phyloP scores from a whole-genome alignment of 2,888 invertebrate species.

The Steromphala cineraria region DNA sequence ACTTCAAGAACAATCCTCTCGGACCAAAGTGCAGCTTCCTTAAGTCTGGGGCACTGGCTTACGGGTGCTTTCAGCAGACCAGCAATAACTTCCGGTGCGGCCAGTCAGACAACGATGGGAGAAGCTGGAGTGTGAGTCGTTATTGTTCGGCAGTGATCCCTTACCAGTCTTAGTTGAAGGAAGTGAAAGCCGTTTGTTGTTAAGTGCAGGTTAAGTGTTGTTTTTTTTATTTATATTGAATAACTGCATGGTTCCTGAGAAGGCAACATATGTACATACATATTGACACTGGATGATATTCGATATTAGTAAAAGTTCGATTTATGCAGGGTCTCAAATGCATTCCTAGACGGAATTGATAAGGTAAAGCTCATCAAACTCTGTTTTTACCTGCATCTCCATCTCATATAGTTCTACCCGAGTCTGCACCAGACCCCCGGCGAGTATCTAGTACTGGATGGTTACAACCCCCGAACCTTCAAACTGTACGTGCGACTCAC shows the following conservation, averaged over 20 bases:
- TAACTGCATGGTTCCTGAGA: too few species aligned
- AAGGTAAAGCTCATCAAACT: too few species aligned
- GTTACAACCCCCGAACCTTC: slow-evolving; percentile 36
- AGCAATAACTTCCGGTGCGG: slow-evolving; percentile 36
- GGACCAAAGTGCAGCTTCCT: slow-evolving; percentile 45
- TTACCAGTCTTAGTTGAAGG: too few species aligned
- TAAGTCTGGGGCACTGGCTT: not conserved
- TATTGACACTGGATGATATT: too few species aligned
- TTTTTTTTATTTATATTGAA: too few species aligned
- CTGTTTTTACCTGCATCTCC: too few species aligned
- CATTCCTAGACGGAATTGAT: too few species aligned
- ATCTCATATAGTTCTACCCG: not conserved
- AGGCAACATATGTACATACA: too few species aligned
- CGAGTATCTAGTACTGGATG: slow-evolving; percentile 45
- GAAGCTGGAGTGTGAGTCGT: slow-evolving; percentile 38
- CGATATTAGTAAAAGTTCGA: too few species aligned
- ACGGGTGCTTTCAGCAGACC: slow-evolving; percentile 42
- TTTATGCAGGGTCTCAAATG: too few species aligned
- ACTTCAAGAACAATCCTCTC: slow-evolving; percentile 21
- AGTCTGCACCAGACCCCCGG: slow-evolving; percentile 12
- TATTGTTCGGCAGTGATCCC: not conserved
- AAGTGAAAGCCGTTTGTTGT: too few species aligned
- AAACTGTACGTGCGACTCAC: slow-evolving; percentile 40
- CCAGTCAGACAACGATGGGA: slow-evolving; percentile 28
- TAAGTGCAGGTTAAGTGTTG: too few species aligned